Evolutionary conservation across 2,113 vertebrate species (phyloP), one percentile per base, ranked within the genome.

Genomic region (Corydoras maculifer): DNA sequence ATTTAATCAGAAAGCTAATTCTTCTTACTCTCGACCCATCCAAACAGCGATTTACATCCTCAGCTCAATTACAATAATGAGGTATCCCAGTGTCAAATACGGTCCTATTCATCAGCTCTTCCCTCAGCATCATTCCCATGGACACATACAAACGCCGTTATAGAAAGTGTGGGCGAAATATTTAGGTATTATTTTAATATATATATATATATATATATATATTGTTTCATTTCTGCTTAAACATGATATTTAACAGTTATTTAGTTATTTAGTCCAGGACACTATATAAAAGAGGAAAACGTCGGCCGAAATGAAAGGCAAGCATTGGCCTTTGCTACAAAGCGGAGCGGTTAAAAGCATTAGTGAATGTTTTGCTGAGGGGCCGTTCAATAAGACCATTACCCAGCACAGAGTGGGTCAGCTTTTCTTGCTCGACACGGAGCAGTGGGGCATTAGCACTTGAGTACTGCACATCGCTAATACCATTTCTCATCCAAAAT

Each of bases 1-100:
- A 86, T 89, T 87, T 84, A 80, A 81, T 84, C 84, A 73, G 64
- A 67, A 75, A 62, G 57, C 68, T 84, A 82, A 80, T 82, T 82
- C 80, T 74, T 73, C 78, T 12, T 65, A 83, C 75, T 63, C 74
- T 53, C 71, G 75, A 65, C 65, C 69, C 70, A 74, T 75, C 79
- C 79, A 25, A 58, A 70, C 77, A 83, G 81, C 85, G 82, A 88
- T 88, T 88, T 85, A 87, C 81, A 82, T 85, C 79, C 82, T 85
- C 84, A 82, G 79, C 81, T 83, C 85, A 87, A 86, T 88, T 88
- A 88, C 84, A 76, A 88, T 25, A 88, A 90, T 87, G 82, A 87
- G 83, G 83, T 68, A 75, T 35, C 67, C 64, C 69, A 32, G 79
- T 81, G 78, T 81, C 73, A 67, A 68, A 78, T 76, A 73, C 76